Evolutionary conservation across 2,113 vertebrate genomes (phyloP), one percentile per base, ranked within the genome.

Genomic region (Machaerirhynchus nigripectus): DNA sequence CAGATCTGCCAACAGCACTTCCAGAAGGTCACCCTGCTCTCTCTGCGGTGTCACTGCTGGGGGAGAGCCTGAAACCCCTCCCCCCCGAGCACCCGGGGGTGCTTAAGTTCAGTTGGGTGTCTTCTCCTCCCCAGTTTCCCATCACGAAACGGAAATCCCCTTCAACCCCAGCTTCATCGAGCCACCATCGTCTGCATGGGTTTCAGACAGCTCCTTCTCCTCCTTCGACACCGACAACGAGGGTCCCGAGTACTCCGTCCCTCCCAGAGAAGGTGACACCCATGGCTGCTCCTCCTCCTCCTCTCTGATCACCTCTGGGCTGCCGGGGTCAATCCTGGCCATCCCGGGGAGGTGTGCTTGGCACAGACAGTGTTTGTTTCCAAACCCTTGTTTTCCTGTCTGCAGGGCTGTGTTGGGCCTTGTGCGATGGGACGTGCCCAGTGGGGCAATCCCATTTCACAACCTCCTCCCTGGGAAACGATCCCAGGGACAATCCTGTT

Each of bases 131-230:
- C 21, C 97, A 99, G 99, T 99, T 31, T 99, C 99, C 42, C 99
- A 99, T 89, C 99, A 99, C 11, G 99, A 99, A 69, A 96, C 98
- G 0, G 99, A 99, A 94, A 96, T 99, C 70, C 99, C 99, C 74
- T 99, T 99, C 97, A 99, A 99, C 97, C 99, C 99, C 97, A 99
- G 99, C 97, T 99, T 99, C 97, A 99, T 99, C 0, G 99, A 99
- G 97, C 98, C 98, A 0, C 99, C 99, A 0, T 99, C 99, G 0
- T 98, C 98, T 0, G 98, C 98, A 7, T 99, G 99, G 99, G 98
- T 98, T 82, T 99, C 98, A 0, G 99, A 99, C 24, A 99, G 99
- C 84, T 99, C 99, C 35, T 98, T 98, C 92, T 98, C 98, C 61
- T 99, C 98, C 63, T 98, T 99, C 0, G 99, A 99, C 93, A 98